A percentile compares a stretch with the other conserved stretches of the same genome.
These are phyloP conservation scores for Drosophila melanosoma DNA, from an alignment of 2,888 invertebrate species.

Conservation along the genomic window DNA sequence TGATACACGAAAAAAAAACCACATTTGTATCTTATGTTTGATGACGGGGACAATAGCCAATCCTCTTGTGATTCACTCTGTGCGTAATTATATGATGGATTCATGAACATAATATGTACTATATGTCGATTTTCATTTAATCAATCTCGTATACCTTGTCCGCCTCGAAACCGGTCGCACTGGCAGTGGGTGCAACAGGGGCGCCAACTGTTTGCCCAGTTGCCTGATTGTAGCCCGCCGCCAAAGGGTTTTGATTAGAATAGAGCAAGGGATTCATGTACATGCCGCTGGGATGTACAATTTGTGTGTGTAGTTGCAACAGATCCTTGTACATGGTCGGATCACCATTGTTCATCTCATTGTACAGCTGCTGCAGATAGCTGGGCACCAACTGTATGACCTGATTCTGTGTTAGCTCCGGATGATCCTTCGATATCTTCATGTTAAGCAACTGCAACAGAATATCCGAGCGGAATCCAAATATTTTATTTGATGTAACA, in stretches of 20 bases:
- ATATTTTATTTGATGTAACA: slow-evolving; percentile 85
- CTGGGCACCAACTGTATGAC: slow-evolving; percentile 87
- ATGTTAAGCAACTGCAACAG: slow-evolving; percentile 84
- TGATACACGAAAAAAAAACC: slow-evolving; percentile 22
- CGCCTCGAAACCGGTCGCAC: slow-evolving; percentile 74
- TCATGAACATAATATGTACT: slow-evolving; percentile 5
- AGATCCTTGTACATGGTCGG: slow-evolving; percentile 84
- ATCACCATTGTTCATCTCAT: slow-evolving; percentile 86
- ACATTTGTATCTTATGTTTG: slow-evolving; percentile 21
- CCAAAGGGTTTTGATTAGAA: slow-evolving; percentile 82
- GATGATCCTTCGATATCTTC: slow-evolving; percentile 88
- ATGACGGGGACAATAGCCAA: slow-evolving; percentile 23
- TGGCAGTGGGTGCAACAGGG: slow-evolving; percentile 26
- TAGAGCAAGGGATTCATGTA: slow-evolving; percentile 84
- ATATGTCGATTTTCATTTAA: slow-evolving; percentile 43
- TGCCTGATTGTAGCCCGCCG: slow-evolving; percentile 78
- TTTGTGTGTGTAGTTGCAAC: slow-evolving; percentile 78
- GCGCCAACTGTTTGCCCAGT: slow-evolving; percentile 41
- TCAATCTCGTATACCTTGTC: slow-evolving; percentile 83
- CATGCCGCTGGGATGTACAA: slow-evolving; percentile 83
- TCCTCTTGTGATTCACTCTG: slow-evolving; percentile 27
- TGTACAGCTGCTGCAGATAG: slow-evolving; percentile 86
- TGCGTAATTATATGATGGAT: slow-evolving; percentile 13
- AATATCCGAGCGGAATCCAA: slow-evolving; percentile 85
- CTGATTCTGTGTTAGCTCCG: slow-evolving; percentile 87